Percentiles rank a stretch among this genome's conserved stretches.
phyloP scores from a whole-genome alignment of 2,888 invertebrate species.

The Rhabditoides inermis region DNA sequence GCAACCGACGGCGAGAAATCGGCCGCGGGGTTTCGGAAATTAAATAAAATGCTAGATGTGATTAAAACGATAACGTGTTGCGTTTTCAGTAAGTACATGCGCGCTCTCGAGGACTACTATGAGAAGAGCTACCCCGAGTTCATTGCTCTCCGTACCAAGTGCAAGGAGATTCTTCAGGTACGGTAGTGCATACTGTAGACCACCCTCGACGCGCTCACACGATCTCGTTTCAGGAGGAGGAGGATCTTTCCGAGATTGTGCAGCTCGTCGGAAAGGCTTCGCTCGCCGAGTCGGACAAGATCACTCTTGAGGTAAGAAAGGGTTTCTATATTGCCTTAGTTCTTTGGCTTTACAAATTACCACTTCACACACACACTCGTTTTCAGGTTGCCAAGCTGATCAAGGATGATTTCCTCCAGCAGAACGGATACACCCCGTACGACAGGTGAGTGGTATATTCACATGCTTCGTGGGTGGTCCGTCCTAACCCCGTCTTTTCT shows the following conservation, averaged over 20 bases:
- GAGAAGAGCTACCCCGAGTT: constrained; percentile 96
- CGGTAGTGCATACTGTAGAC: no score
- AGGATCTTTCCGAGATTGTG: constrained; percentile 98
- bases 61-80: no score
- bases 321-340: constrained; percentile 53
- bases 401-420: constrained; percentile 92
- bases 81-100: constrained; percentile 78
- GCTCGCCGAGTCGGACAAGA: constrained; percentile 95
- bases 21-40: background rate
- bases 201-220: no score
- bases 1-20: background rate
- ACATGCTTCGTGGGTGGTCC: background rate
- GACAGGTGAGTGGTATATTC: constrained; percentile 50
- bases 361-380: no score
- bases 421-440: constrained; percentile 75
- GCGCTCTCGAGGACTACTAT: constrained; percentile 96
- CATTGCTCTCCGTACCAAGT: constrained; percentile 86
- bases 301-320: constrained; percentile 78
- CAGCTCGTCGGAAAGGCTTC: constrained; percentile 87
- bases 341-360: no score
- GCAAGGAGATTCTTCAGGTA: constrained; percentile 69
- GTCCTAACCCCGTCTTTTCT: background rate
- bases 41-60: background rate
- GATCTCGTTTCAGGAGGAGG: constrained; percentile 79
- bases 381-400: constrained; percentile 81